Evolutionary conservation across 2,113 vertebrate genomes (phyloP), one percentile per base, ranked within the genome.

Genomic region (Nyctibius bracteatus): DNA sequence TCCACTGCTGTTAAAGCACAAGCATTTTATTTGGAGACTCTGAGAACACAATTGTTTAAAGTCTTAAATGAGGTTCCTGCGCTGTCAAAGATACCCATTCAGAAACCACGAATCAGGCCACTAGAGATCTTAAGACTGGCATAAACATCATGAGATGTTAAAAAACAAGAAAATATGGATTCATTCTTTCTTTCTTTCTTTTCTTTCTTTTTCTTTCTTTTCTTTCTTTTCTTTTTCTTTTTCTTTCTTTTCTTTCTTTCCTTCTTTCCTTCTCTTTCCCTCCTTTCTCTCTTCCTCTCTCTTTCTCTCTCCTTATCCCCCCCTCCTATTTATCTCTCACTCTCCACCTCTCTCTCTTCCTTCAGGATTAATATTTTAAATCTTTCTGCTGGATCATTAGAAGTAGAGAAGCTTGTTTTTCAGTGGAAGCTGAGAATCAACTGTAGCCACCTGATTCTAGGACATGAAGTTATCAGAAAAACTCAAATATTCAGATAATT

Each of bases 71-170:
- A 96, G 61, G 83, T 72, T 78, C 47, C 68, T 67, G 30, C 78
- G 44, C 83, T 88, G 92, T 92, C 94, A 92, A 87, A 96, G 39
- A 86, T 74, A 96, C 44, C 82, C 72, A 88, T 90, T 96, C 59
- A 96, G 80, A 96, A 97, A 95, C 92, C 95, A 81, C 43, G 1
- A 43, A 59, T 78, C 75, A 92, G 72, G 30, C 80, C 85, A 74
- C 85, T 86, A 63, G 28, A 90, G 55, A 70, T 54, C 54, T 81
- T 86, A 77, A 92, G 67, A 51, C 47, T 78, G 82, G 55, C 59
- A 94, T 86, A 96, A 97, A 96, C 93, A 94, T 83, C 92, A 97
- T 28, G 59, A 96, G 90, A 94, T 35, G 62, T 90, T 73, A 55
- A 90, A 63, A 90, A 43, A 2, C 30, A 71, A 59, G 31, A 82